Base-by-base conservation (phyloP, 2,888 invertebrate genomes). In the Sthenelais limicola region DNA sequence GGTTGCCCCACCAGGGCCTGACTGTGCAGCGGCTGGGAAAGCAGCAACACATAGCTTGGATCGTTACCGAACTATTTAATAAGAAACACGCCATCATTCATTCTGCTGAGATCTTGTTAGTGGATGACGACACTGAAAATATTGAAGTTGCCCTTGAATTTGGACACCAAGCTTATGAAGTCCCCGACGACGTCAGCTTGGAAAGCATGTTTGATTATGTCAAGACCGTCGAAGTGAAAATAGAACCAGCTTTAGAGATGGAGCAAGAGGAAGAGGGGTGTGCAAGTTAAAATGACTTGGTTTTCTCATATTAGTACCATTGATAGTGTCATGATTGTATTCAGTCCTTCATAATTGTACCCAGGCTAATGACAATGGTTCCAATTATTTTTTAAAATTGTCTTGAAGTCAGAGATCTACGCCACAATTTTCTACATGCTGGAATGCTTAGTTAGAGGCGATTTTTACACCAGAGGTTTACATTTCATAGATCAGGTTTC, bases 91-190 rank as follows among this genome's bases (percentile, higher is more conserved):
- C 79, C 4, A 79, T 83, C 70, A 80, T 83, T 48, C 79, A 81
- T 35, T 80, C 82, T 26, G 73, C 80, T 2, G 81, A 83, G 73
- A 80, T 84, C 30, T 76, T 84, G 48, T 77, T 85, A 26, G 76
- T 85, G 67, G 83, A 84, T 74, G 85, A 85, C 75, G 83, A 83
- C 68, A 73, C 56, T 28, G 80, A 81, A 69, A 85, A 85, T 68
- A 77, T 82, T 5, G 75, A 80, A n/a, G 79, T 80, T 49, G 85
- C 85, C 0, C 67, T 78, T n/a, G 77, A 81, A 71, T 84, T 84
- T 74, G 81, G 81, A 30, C 85, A 85, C 70, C 77, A 77, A 72
- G 82, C 82, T 0, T 81, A 82, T 71, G 77, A 78, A 9, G 81
- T 84, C 0, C 68, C 74, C 24, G 80, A 82, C 1, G 77, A 78